Conservation (phyloP, 2,113 vertebrate species). For the Lagopus leucura region DNA sequence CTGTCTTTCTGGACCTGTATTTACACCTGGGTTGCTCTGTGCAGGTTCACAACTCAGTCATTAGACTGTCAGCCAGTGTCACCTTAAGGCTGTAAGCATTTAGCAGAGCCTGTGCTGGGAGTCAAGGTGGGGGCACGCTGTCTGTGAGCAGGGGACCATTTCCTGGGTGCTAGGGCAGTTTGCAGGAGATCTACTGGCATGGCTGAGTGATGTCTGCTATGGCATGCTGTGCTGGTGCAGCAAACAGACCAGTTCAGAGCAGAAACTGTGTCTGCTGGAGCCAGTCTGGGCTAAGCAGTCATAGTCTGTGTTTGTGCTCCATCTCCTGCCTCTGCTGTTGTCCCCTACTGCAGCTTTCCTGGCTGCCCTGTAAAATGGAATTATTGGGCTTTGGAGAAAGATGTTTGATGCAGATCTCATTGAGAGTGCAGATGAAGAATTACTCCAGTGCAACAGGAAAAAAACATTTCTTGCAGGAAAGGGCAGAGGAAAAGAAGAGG, state of each 20-base stretch:
- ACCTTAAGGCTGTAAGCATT: background rate
- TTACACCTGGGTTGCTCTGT: background rate
- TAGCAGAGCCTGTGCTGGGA: background rate
- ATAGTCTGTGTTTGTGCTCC: background rate
- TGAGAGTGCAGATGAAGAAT: background rate
- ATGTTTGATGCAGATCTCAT: background rate
- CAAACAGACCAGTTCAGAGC: too few relatives aligned
- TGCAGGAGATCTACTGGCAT: accelerated
- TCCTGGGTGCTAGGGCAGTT: background rate
- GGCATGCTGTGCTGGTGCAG: accelerated
- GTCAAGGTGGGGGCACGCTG: background rate
- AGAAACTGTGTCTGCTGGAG: background rate
- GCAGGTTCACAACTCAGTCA: background rate
- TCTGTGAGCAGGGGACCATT: accelerated
- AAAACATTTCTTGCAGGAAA: background rate
- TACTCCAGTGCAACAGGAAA: background rate
- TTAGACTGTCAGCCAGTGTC: background rate
- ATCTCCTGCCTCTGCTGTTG: background rate
- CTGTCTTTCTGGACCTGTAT: background rate
- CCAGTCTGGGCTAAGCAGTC: background rate
- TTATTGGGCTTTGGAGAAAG: background rate
- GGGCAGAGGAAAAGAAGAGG: background rate
- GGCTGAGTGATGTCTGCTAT: background rate
- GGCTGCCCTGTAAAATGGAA: background rate
- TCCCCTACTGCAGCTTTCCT: background rate